These are phyloP conservation scores for Aurelia sp. DNA, from an alignment of 30 jellyfish, hydroid and myxozoan genomes.

Conservation along the genomic window DNA sequence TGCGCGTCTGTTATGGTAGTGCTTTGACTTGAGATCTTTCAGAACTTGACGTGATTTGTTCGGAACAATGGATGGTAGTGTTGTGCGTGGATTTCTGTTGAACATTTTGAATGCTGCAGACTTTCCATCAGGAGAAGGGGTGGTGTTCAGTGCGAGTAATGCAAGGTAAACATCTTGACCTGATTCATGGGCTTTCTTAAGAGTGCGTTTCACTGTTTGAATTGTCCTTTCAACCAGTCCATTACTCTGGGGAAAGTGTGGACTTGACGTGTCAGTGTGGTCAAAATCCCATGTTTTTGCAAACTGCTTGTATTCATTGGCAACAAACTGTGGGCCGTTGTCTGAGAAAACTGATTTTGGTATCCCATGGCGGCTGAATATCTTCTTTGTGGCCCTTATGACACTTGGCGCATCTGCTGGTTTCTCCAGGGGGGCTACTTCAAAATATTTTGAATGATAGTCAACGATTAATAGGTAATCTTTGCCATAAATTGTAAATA, in stretches of 20 bases:
- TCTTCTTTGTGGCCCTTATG: too few species aligned
- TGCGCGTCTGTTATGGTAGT: conserved; percentile 52
- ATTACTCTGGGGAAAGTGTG: conserved; percentile 60
- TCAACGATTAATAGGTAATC: conserved; percentile 53
- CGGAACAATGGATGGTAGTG: conserved; percentile 53
- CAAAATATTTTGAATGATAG: conserved; percentile 55
- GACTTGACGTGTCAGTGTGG: conserved; percentile 55
- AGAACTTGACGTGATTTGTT: conserved; percentile 35
- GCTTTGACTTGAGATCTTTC: conserved; percentile 47
- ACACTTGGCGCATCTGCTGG: too few species aligned
- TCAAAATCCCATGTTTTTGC: conserved; percentile 69
- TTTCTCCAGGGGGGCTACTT: conserved; percentile 28
- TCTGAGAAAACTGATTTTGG: conserved; percentile 60
- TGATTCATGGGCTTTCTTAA: conserved; percentile 63
- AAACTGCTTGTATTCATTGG: conserved; percentile 41
- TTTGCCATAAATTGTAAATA: conserved; percentile 39
- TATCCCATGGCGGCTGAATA: conserved; percentile 12
- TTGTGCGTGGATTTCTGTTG: conserved; percentile 62
- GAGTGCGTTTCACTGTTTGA: conserved; percentile 84
- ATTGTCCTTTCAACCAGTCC: conserved; percentile 78
- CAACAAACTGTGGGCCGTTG: conserved; percentile 61
- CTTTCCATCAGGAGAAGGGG: conserved; percentile 52
- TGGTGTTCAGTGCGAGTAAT: conserved; percentile 50
- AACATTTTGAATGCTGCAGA: conserved; percentile 49
- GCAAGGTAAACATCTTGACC: conserved; percentile 63